Percentiles rank a stretch among this genome's conserved stretches.
Conservation (phyloP, 2,888 invertebrate species). For the Notodonta dromedarius region DNA sequence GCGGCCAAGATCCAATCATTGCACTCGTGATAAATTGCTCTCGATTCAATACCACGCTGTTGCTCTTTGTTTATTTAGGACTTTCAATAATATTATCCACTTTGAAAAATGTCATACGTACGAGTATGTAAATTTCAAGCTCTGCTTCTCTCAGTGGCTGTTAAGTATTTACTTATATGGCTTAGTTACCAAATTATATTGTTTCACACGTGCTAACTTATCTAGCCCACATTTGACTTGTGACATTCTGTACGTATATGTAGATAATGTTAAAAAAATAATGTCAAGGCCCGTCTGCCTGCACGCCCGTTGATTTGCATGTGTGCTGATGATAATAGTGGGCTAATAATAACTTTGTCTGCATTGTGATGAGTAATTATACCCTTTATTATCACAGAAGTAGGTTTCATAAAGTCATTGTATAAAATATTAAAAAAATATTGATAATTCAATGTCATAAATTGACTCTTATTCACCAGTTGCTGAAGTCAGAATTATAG, state of each 20-base stretch:
- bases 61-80: not conserved
- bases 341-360: slow-evolving; percentile 19
- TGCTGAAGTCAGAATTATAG: no score
- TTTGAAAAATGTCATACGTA: not conserved
- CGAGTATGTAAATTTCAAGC: not conserved
- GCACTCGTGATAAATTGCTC: slow-evolving; percentile 5
- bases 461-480: no score
- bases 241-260: slow-evolving; percentile 41
- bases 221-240: slow-evolving; percentile 23
- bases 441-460: no score
- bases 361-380: not conserved
- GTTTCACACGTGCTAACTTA: slow-evolving; percentile 10
- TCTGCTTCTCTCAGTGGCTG: not conserved
- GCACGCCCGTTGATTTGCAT: slow-evolving; percentile 55
- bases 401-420: not conserved
- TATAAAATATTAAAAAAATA: not conserved
- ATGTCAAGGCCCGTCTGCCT: slow-evolving; percentile 62
- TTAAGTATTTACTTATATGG: not conserved
- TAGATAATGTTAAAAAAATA: slow-evolving; percentile 53
- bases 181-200: not conserved
- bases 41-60: not conserved
- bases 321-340: slow-evolving; percentile 56
- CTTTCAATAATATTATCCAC: not conserved
- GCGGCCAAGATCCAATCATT: slow-evolving; percentile 13
- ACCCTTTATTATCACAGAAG: not conserved